These are phyloP conservation scores for Megaustenia siamemsis DNA, from an alignment of 2,888 invertebrate genomes.

Conservation along the genomic window DNA sequence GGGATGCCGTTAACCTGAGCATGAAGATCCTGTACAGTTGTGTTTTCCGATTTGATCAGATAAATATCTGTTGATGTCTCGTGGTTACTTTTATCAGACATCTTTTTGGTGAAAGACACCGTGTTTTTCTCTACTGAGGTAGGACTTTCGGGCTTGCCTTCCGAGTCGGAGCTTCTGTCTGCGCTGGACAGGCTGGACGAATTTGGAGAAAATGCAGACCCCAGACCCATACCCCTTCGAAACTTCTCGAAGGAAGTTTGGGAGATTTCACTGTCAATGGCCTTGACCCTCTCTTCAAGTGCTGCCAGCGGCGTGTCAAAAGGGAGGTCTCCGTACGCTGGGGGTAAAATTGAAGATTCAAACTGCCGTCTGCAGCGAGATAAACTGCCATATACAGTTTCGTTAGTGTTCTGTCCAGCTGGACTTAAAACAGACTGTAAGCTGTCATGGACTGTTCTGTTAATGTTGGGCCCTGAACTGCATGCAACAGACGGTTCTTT, in stretches of 20 bases:
- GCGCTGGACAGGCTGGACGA: constrained; percentile 53
- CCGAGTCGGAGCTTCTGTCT: constrained; percentile 51
- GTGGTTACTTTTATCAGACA: constrained; percentile 56
- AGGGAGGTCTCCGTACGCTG: constrained; percentile 39
- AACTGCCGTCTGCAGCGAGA: constrained; percentile 4
- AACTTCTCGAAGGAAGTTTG: constrained; percentile 62
- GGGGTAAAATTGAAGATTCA: constrained; percentile 35
- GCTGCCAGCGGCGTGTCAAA: constrained; percentile 88
- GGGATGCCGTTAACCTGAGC: constrained; percentile 98
- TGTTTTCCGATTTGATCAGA: constrained; percentile 98
- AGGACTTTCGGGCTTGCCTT: neutral
- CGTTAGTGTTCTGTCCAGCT: neutral
- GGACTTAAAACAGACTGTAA: neutral
- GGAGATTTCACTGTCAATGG: constrained; percentile 81
- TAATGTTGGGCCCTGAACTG: neutral
- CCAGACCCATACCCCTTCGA: constrained; percentile 59
- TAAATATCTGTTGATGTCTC: constrained; percentile 84
- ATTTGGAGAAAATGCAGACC: constrained; percentile 51
- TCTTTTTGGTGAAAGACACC: constrained; percentile 57
- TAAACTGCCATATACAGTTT: neutral
- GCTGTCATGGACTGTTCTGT: neutral
- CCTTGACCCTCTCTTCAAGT: constrained; percentile 88
- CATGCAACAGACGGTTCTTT: neutral
- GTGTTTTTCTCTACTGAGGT: neutral
- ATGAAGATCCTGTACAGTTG: constrained; percentile 97